phyloP scores from a whole-genome alignment of 2,113 vertebrate species.

The Mastomys natalensis region DNA sequence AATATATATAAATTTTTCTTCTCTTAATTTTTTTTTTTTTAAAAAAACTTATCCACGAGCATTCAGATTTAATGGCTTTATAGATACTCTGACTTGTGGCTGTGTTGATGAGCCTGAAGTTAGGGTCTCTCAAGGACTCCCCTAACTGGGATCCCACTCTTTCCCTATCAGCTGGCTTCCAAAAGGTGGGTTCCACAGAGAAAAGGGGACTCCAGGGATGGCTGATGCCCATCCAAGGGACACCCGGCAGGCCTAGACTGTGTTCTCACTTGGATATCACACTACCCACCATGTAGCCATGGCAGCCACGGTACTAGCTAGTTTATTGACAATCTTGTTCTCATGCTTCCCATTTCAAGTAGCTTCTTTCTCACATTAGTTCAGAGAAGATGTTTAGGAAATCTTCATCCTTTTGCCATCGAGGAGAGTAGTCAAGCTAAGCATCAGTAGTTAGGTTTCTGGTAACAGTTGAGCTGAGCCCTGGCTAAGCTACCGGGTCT shows the following conservation, averaged over 20 bases:
- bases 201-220: neutral
- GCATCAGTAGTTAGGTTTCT: neutral
- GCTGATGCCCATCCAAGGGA: neutral
- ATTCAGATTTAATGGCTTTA: conserved; percentile 72
- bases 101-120: conserved; percentile 46
- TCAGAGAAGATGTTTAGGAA: neutral
- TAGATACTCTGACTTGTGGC: conserved; percentile 69
- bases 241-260: conserved; percentile 16
- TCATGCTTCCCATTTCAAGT: conserved; percentile 36
- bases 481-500: conserved; percentile 15
- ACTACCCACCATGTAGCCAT: neutral
- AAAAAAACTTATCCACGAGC: conserved; percentile 65
- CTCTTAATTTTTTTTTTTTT: neutral
- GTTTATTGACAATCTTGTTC: conserved; percentile 38
- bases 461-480: neutral
- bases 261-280: neutral
- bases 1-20: conserved; percentile 81
- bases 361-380: conserved; percentile 2
- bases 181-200: neutral
- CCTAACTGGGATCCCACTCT: neutral
- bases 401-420: neutral
- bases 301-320: neutral
- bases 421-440: conserved; percentile 36
- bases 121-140: conserved; percentile 10
- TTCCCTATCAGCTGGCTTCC: neutral